A percentile compares a stretch with the other conserved stretches of the same genome.
phyloP scores from a whole-genome alignment of 2,797 vertebrate genomes.

The Crocodylus rhombifer region DNA sequence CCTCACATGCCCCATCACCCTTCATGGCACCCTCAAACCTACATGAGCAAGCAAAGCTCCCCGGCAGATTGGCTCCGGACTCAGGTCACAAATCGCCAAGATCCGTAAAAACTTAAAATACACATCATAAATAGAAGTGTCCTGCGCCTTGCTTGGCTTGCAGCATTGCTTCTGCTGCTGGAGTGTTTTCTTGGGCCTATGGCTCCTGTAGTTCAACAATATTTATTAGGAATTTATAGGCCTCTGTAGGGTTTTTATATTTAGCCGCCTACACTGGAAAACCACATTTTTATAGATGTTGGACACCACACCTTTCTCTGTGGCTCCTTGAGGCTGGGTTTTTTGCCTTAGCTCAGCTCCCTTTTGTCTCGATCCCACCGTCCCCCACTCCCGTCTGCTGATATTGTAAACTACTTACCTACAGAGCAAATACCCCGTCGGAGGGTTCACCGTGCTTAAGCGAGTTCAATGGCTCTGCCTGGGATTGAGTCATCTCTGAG shows the following conservation, averaged over 20 bases:
- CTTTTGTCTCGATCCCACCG: neutral
- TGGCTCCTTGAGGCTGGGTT: slow-evolving; percentile 40
- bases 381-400: neutral
- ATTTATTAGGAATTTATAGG: slow-evolving; percentile 76
- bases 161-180: slow-evolving; percentile 10
- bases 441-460: neutral
- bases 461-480: neutral
- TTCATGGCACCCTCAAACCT: neutral
- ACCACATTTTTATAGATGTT: slow-evolving; percentile 78
- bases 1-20: neutral
- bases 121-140: slow-evolving; percentile 14
- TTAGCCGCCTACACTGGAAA: slow-evolving; percentile 76
- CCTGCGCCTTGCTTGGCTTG: neutral
- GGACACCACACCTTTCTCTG: slow-evolving; percentile 65
- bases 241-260: slow-evolving; percentile 75
- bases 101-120: slow-evolving; percentile 14
- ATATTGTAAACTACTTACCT: slow-evolving; percentile 17
- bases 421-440: neutral
- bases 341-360: neutral
- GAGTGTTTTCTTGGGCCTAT: slow-evolving; percentile 44
- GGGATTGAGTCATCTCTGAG: slow-evolving; percentile 29
- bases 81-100: slow-evolving; percentile 20
- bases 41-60: accelerated
- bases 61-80: neutral
- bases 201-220: slow-evolving; percentile 64